Base-by-base conservation (phyloP, 2,113 vertebrate species). In the Strix aluco region DNA sequence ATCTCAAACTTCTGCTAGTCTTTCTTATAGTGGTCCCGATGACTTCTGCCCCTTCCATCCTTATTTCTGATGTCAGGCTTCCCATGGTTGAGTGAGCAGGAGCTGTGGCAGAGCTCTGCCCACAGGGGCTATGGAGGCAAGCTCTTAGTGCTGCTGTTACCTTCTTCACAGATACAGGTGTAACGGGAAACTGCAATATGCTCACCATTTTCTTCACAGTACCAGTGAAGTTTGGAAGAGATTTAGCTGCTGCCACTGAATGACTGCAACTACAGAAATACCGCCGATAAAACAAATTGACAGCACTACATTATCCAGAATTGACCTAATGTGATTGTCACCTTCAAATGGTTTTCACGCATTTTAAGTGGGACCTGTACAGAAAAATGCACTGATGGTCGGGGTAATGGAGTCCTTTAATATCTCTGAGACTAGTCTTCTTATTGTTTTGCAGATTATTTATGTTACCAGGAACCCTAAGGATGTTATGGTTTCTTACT, bases 381-480 rank as follows among this genome's bases (percentile, higher is more conserved):
- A 38, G 40, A 73, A 26, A 79, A 73, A 19, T 20, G 26, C 27
- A 15, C 20, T 22, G 26, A 49, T 10, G 38, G 16, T 55, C 46
- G 46, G 11, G 23, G 12, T 23, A 52, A 32, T 18, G 21, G 15
- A 62, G 15, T 34, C 26, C 15, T 52, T 32, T 25, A 36, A 9
- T 52, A 46, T 18, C 15, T 21, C 70, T 79, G 18, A 90, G 29
- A 58, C 11, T 11, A 20, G 11, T 15, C 9, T 5, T 74, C 36
- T 30, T 38, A 15, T 16, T 62, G 19, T 57, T 58, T 63, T 93
- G n/a, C 92, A 98, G 98, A 27, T 98, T 18, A 96, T 98, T 59
- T 98, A 98, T 72, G 90, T 98, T 70, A 83, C 94, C 92, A 97
- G 98, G 90, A 99, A 98, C 85, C 98, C 98, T 73, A 98, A 99